phyloP scores from a whole-genome alignment of 2,888 invertebrate species.

The Heliconius erato region DNA sequence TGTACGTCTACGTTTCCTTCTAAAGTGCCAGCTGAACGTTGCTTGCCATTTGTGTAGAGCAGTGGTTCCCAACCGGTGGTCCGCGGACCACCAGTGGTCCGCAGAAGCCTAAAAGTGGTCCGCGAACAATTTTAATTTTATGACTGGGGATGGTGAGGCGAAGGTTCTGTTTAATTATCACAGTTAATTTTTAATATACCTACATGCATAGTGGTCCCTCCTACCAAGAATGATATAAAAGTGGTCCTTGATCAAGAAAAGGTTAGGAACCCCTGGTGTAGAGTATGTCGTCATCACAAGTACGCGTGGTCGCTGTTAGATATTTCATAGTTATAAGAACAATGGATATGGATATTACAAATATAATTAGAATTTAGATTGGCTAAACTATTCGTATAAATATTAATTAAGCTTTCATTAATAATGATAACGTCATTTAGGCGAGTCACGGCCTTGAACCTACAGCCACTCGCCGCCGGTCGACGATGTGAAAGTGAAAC shows the following conservation, averaged over 20 bases:
- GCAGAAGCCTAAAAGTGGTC: no score
- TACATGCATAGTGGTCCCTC: no score
- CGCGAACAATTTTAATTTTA: no score
- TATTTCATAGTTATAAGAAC: not conserved
- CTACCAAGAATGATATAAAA: no score
- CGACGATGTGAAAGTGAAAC: slow-evolving; percentile 40
- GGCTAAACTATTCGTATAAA: no score
- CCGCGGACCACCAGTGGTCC: no score
- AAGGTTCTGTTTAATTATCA: no score
- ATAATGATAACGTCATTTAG: slow-evolving; percentile 12
- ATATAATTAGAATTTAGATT: not conserved
- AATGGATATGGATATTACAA: not conserved
- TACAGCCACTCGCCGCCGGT: slow-evolving; percentile 29
- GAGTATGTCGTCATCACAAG: slow-evolving; percentile 7
- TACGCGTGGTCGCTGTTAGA: not conserved
- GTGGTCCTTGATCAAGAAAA: no score
- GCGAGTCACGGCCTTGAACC: slow-evolving; percentile 35
- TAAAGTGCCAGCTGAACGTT: not conserved
- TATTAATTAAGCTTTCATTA: not conserved
- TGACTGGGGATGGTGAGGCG: no score
- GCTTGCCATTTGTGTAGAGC: slow-evolving; percentile 8
- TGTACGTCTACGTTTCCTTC: not conserved
- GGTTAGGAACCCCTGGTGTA: no score
- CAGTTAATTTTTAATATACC: no score
- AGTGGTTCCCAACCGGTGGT: no score